These are phyloP conservation scores for Macrochelys suwanniensis DNA, from an alignment of 2,797 vertebrate genomes.

Conservation along the genomic window DNA sequence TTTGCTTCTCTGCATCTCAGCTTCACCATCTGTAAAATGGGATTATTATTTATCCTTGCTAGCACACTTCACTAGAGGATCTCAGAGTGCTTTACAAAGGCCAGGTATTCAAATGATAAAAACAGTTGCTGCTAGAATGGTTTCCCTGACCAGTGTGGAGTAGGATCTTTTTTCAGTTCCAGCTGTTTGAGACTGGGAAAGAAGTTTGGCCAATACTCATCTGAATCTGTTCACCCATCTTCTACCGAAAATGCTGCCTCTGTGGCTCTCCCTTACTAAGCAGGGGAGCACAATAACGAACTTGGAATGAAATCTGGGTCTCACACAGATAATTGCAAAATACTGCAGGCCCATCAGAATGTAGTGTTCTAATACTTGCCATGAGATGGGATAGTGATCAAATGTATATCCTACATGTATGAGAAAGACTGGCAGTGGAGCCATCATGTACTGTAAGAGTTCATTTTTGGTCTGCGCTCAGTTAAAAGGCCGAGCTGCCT, in stretches of 20 bases:
- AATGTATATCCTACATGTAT: slow-evolving; percentile 1
- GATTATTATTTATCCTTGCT: neutral
- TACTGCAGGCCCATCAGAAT: slow-evolving; percentile 11
- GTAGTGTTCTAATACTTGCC: neutral
- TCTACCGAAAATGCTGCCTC: neutral
- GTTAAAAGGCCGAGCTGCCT: neutral
- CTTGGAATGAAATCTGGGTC: slow-evolving; percentile 22
- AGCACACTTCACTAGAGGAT: neutral
- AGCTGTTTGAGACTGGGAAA: neutral
- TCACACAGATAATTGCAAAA: neutral
- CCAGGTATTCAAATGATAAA: neutral
- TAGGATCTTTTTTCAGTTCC: neutral
- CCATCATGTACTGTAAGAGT: neutral
- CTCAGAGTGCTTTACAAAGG: neutral
- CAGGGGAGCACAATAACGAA: neutral
- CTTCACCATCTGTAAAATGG: neutral
- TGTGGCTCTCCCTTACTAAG: fast-evolving
- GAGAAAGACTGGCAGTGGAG: slow-evolving; percentile 17
- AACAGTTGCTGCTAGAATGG: neutral
- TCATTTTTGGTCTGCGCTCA: neutral
- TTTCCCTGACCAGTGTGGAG: neutral
- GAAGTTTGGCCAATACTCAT: neutral
- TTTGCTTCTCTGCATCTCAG: neutral
- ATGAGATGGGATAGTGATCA: neutral
- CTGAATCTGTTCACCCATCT: neutral